Conservation (phyloP, 1,140 invertebrate species). For the Ostrea denselamellosa region DNA sequence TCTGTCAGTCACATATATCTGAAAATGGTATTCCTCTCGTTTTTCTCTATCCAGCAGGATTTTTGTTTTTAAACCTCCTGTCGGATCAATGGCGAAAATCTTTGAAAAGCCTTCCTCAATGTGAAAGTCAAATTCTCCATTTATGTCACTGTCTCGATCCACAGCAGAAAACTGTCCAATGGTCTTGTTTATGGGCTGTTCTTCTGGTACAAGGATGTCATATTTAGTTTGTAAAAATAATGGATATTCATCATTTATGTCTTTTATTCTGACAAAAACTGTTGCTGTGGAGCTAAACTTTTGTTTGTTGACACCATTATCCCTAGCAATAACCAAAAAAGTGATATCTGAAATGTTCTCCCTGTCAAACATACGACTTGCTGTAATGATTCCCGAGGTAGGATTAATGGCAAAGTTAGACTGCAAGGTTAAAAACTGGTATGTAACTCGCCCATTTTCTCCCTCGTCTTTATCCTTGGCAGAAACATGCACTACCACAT, state of each 20-base stretch:
- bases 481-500: slow-evolving; percentile 82
- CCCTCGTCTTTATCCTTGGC: slow-evolving; percentile 89
- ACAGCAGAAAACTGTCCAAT: slow-evolving; percentile 88
- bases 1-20: slow-evolving; percentile 67
- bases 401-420: slow-evolving; percentile 64
- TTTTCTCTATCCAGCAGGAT: slow-evolving; percentile 63
- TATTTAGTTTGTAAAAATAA: slow-evolving; percentile 80
- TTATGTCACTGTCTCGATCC: slow-evolving; percentile 87
- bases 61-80: slow-evolving; percentile 64
- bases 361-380: slow-evolving; percentile 57
- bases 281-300: slow-evolving; percentile 43
- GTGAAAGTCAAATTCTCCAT: slow-evolving; percentile 87
- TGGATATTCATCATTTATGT: slow-evolving; percentile 53
- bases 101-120: slow-evolving; percentile 86
- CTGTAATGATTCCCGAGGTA: slow-evolving; percentile 65
- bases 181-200: slow-evolving; percentile 83
- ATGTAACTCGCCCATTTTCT: slow-evolving; percentile 83
- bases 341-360: slow-evolving; percentile 20
- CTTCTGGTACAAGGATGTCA: slow-evolving; percentile 87
- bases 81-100: slow-evolving; percentile 72
- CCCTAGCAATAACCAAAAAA: slow-evolving; percentile 44
- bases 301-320: slow-evolving; percentile 39
- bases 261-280: slow-evolving; percentile 46
- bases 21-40: slow-evolving; percentile 62
- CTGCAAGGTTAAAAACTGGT: slow-evolving; percentile 52